phyloP scores from a whole-genome alignment of 2,888 invertebrate genomes.

The Serrognathus titanus region DNA sequence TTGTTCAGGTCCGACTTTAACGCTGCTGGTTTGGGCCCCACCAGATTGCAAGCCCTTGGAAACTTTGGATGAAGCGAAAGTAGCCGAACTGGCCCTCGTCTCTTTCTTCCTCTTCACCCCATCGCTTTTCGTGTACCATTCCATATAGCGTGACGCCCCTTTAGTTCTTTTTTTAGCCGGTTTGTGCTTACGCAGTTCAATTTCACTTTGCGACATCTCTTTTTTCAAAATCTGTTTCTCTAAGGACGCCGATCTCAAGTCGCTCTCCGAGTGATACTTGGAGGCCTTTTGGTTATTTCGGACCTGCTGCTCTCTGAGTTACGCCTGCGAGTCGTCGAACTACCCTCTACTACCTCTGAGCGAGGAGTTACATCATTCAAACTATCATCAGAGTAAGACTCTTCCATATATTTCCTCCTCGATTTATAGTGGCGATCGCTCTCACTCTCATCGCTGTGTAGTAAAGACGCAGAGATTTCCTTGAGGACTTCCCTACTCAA shows the following conservation, averaged over 20 bases:
- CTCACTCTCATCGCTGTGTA: conserved; percentile 51
- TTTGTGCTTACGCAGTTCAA: conserved; percentile 41
- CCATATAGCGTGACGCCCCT: conserved; percentile 69
- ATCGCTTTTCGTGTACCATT: conserved; percentile 61
- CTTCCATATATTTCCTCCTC: conserved; percentile 25
- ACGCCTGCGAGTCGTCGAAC: not conserved
- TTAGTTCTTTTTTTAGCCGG: conserved; percentile 42
- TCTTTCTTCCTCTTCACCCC: conserved; percentile 9
- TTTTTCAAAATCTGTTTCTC: conserved; percentile 15
- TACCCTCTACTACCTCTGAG: not conserved
- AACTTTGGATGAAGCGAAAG: conserved; percentile 7
- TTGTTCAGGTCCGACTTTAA: conserved; percentile 49
- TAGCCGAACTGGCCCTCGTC: conserved; percentile 2
- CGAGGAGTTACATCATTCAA: conserved; percentile 46
- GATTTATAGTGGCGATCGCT: conserved; percentile 33
- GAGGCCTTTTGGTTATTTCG: conserved; percentile 10
- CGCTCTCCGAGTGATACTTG: conserved; percentile 44
- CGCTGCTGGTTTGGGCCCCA: conserved; percentile 12
- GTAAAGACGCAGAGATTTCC: conserved; percentile 74
- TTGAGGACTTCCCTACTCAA: conserved; percentile 64
- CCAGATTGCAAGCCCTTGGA: conserved; percentile 5
- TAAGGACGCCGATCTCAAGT: conserved; percentile 37
- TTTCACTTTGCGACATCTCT: conserved; percentile 45
- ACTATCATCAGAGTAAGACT: conserved; percentile 47
- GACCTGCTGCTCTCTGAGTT: conserved; percentile 5